These are phyloP conservation scores for Spicauda simplicius DNA, from an alignment of 2,888 invertebrate species.

Conservation along the genomic window DNA sequence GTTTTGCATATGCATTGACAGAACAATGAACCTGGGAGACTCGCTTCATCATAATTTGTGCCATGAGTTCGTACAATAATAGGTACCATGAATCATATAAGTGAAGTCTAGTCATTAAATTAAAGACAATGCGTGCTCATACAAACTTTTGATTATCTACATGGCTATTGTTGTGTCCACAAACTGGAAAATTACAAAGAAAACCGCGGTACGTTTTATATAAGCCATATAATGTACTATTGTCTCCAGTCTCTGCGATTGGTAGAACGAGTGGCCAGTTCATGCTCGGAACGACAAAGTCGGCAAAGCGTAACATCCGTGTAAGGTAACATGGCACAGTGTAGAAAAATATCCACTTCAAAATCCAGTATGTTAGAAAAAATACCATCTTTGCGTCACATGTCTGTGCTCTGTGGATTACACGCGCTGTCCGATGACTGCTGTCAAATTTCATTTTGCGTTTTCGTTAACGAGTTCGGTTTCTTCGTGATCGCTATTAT, in stretches of 20 bases:
- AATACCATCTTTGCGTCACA: conserved; percentile 32
- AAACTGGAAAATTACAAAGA: conserved; percentile 77
- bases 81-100: conserved; percentile 26
- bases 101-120: conserved; percentile 32
- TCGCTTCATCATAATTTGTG: conserved; percentile 16
- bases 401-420: conserved; percentile 46
- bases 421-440: conserved; percentile 41
- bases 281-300: conserved; percentile 64
- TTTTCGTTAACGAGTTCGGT: conserved; percentile 39
- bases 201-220: conserved; percentile 55
- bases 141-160: conserved; percentile 64
- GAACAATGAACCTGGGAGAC: conserved; percentile 9
- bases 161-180: conserved; percentile 69
- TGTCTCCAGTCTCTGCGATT: conserved; percentile 50
- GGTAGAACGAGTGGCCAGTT: conserved; percentile 42
- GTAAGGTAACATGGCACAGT: conserved; percentile 47
- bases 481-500: not conserved
- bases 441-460: conserved; percentile 38
- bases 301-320: conserved; percentile 56
- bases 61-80: conserved; percentile 14
- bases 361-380: conserved; percentile 40
- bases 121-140: conserved; percentile 49
- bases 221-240: conserved; percentile 43
- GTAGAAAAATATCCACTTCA: conserved; percentile 19
- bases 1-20: conserved; percentile 12